Evolutionary conservation across 2,797 vertebrate species (phyloP).

Genomic region (Pipistrellus pygmaeus): DNA sequence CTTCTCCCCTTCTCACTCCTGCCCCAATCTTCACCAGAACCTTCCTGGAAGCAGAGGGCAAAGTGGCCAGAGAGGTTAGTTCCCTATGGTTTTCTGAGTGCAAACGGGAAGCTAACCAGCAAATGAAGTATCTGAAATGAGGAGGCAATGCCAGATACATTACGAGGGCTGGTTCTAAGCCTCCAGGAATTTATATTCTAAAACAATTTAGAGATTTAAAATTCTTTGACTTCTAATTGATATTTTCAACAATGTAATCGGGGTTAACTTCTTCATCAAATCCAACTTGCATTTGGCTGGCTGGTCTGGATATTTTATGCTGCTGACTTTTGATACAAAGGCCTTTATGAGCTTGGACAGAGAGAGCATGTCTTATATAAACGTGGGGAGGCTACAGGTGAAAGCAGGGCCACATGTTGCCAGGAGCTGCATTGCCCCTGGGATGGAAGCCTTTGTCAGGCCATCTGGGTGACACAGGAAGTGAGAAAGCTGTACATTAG

Average conservation of each 20-base stretch:
- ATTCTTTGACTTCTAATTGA: background rate
- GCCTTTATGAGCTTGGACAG: background rate
- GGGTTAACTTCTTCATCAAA: conserved; percentile 42
- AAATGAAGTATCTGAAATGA: background rate
- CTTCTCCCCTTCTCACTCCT: too few relatives aligned
- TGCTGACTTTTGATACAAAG: conserved; percentile 35
- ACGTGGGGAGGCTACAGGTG: background rate
- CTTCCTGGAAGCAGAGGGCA: background rate
- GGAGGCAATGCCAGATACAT: background rate
- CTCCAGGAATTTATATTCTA: background rate
- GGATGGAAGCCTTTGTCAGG: background rate
- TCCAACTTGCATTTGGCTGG: background rate
- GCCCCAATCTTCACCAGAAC: too few relatives aligned
- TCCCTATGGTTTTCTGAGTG: background rate
- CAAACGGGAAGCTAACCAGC: background rate
- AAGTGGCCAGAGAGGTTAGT: background rate
- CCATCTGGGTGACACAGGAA: too few relatives aligned
- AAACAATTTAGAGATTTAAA: conserved; percentile 19
- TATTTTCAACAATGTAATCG: conserved; percentile 50
- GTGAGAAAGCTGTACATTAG: background rate
- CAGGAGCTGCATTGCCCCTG: background rate
- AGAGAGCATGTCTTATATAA: background rate
- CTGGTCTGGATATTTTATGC: background rate
- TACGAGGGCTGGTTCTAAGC: background rate
- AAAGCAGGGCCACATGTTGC: background rate